Evolutionary conservation across 2,888 invertebrate species (phyloP), one percentile per base, ranked within the genome.

Genomic region (Octodonta nipae): DNA sequence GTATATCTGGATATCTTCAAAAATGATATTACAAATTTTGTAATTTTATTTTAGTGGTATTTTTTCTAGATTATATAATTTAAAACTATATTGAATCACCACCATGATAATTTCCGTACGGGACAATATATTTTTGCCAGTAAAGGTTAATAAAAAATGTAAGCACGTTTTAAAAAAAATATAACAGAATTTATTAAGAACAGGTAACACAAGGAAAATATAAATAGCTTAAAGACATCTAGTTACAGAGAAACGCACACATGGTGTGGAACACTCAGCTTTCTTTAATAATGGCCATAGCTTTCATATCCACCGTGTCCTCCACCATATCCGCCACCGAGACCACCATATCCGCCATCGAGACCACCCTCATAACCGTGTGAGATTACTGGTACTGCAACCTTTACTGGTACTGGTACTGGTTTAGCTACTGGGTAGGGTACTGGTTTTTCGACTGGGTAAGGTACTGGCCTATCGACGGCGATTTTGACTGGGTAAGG

Each of bases 371-470:
- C 22, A 13, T 36, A 32, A 45, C 6, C 49, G n/a, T 39, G 20
- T 10, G 33, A 50, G 26, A 50, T 51, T 38, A 54, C 52, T 8
- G 51, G 42, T 35, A 64, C 60, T 36, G 75, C 75, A 28, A 76
- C 77, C 13, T 76, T 75, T 59, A 76, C 75, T 36, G 76, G 76
- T 43, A 70, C 69, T 7, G 76, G 75, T 16, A 75, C 71, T 12
- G 55, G 49, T 43, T 57, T 65, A 36, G 74, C 75, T 7, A 77
- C 76, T 11, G 75, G 73, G 61, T 75, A 75, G 33, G 77, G 75
- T 45, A 72, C 70, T 5, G 74, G 75, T 30, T 75, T 73, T 36
- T 70, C 73, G 6, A 71, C 68, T 37, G 78, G 77, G 24, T 79
- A 78, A 13, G 57, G 56, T 25, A 50, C 47, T 3, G 56, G 61